phyloP scores from a whole-genome alignment of 2,888 invertebrate species.

The Imbricaverruca yamaguchii region DNA sequence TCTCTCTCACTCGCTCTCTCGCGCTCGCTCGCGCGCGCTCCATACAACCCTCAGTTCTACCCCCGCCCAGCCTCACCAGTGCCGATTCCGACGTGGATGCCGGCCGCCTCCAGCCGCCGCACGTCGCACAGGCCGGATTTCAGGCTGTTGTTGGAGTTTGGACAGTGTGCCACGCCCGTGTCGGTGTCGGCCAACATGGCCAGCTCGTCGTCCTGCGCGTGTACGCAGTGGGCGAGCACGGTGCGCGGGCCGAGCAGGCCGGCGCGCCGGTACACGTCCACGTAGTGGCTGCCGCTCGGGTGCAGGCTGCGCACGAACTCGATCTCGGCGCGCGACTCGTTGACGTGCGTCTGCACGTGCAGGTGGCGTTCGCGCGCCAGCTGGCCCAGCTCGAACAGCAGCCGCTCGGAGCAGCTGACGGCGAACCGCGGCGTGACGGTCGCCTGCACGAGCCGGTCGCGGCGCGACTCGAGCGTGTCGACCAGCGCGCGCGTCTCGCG shows the following conservation, averaged over 20 bases:
- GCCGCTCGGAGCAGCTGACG: conserved; percentile 61
- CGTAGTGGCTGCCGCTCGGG: conserved; percentile 55
- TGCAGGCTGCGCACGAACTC: conserved; percentile 53
- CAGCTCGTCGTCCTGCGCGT: conserved; percentile 63
- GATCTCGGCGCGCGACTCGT: conserved; percentile 69
- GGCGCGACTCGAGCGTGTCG: background rate
- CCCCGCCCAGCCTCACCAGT: conserved; percentile 54
- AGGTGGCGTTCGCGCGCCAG: conserved; percentile 60
- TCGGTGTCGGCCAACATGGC: conserved; percentile 52
- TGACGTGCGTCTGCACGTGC: conserved; percentile 74
- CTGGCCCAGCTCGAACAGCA: conserved; percentile 58
- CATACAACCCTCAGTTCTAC: too few species aligned
- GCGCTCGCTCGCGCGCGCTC: too few species aligned
- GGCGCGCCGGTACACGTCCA: conserved; percentile 65
- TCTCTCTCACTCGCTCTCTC: too few species aligned
- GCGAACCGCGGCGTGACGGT: conserved; percentile 78
- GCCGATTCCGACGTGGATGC: conserved; percentile 71
- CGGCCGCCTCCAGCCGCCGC: conserved; percentile 52
- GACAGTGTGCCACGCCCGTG: conserved; percentile 73
- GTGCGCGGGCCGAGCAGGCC: conserved; percentile 62
- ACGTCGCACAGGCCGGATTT: conserved; percentile 76
- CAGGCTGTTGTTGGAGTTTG: conserved; percentile 72
- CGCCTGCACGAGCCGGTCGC: conserved; percentile 54
- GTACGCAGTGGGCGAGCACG: conserved; percentile 75
- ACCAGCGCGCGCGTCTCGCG: conserved; percentile 26